phyloP scores from a whole-genome alignment of 2,797 vertebrate species.

The Megaceryle alcyon region DNA sequence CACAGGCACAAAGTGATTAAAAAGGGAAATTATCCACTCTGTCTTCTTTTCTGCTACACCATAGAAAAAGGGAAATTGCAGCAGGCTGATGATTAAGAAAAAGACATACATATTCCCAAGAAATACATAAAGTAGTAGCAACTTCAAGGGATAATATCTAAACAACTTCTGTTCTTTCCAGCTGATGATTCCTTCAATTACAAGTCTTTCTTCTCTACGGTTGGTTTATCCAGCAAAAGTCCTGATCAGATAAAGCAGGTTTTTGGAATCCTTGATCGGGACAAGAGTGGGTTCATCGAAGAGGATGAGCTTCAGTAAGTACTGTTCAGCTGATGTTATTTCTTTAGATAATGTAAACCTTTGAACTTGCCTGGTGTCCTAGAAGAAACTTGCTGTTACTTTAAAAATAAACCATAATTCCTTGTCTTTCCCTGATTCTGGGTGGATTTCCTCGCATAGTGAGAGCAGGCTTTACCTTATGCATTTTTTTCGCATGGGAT shows the following conservation, averaged over 20 bases:
- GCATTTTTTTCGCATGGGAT: neutral
- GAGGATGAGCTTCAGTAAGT: constrained; percentile 85
- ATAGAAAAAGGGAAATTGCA: neutral
- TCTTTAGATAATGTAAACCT: neutral
- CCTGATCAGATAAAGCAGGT: constrained; percentile 79
- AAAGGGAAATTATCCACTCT: neutral
- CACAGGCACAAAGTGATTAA: neutral
- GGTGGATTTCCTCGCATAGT: neutral
- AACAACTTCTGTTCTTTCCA: constrained; percentile 65
- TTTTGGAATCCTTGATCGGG: constrained; percentile 85
- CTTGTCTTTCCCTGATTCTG: neutral
- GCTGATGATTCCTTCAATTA: constrained; percentile 83
- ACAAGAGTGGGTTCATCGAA: constrained; percentile 84
- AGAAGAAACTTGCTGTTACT: neutral
- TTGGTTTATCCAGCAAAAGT: constrained; percentile 82
- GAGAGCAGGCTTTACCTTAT: neutral
- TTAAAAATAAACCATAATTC: neutral
- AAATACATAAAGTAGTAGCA: neutral
- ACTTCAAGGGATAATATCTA: neutral
- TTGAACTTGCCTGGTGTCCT: neutral
- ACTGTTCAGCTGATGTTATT: neutral
- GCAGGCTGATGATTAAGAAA: neutral
- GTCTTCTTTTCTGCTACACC: neutral
- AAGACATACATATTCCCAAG: neutral
- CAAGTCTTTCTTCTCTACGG: constrained; percentile 81